Percentiles rank a stretch among this genome's conserved stretches.
Conservation (phyloP, 2,888 invertebrate genomes). For the Callinectes sapidus region DNA sequence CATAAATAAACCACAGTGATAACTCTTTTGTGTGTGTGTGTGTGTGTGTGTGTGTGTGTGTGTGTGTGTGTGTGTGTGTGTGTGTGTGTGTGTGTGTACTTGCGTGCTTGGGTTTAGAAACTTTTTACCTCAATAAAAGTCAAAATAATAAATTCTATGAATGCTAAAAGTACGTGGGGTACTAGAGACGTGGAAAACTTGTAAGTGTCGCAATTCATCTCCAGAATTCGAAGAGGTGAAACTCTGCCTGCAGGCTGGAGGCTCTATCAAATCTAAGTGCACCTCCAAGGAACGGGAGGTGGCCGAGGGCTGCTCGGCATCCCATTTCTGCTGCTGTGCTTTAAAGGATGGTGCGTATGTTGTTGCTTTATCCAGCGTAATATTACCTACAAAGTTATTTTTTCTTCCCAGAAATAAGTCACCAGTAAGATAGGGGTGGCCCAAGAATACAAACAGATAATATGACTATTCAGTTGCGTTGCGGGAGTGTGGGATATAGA, state of each 20-base stretch:
- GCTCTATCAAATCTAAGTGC: background rate
- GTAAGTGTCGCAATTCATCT: background rate
- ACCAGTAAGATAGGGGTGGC: too few relatives aligned
- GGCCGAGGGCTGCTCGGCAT: background rate
- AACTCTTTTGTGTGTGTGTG: too few relatives aligned
- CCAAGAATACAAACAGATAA: too few relatives aligned
- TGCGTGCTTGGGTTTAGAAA: too few relatives aligned
- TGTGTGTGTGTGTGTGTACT: too few relatives aligned
- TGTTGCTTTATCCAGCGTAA: too few relatives aligned
- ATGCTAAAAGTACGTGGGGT: background rate
- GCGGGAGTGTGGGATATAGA: background rate
- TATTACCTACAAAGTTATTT: too few relatives aligned
- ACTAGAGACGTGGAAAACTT: background rate
- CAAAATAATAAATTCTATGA: background rate
- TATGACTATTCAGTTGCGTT: background rate
- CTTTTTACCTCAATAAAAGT: background rate
- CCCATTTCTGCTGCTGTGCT: background rate
- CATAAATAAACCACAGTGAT: too few relatives aligned
- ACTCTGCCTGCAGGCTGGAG: background rate
- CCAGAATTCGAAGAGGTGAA: slow-evolving; percentile 15
- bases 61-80: too few relatives aligned
- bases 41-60: too few relatives aligned
- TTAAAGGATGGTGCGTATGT: background rate
- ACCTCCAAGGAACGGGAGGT: background rate
- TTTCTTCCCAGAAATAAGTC: too few relatives aligned